Evolutionary conservation across 2,888 invertebrate species (phyloP).

Genomic region (Cantharis rufa): DNA sequence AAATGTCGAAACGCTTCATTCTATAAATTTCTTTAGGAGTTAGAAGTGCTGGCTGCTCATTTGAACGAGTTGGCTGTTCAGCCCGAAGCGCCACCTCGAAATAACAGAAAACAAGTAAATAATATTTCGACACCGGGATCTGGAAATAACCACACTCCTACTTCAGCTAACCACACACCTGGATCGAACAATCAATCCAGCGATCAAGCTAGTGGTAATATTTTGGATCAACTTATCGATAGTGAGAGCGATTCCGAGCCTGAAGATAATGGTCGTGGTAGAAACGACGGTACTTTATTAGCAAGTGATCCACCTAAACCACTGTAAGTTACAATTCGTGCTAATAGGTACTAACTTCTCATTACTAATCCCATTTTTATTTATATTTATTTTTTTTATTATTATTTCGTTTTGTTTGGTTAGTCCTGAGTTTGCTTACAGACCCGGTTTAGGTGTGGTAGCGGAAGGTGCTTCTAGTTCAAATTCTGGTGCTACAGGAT

Average conservation of each 20-base stretch:
- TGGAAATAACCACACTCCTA: slow-evolving; percentile 44
- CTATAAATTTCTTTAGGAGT: slow-evolving; percentile 66
- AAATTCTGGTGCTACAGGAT: slow-evolving; percentile 54
- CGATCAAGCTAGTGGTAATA: slow-evolving; percentile 55
- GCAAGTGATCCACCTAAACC: slow-evolving; percentile 97
- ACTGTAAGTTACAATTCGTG: slow-evolving; percentile 70
- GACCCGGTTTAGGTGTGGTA: slow-evolving; percentile 70
- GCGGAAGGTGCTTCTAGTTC: slow-evolving; percentile 60
- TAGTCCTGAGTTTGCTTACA: slow-evolving; percentile 84
- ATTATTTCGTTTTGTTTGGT: slow-evolving; percentile 53
- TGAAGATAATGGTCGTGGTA: slow-evolving; percentile 77
- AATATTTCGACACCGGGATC: slow-evolving; percentile 49
- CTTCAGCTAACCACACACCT: slow-evolving; percentile 33
- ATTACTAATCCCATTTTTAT: background rate
- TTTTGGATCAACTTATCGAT: slow-evolving; percentile 69
- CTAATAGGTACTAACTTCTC: background rate
- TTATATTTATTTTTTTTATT: background rate
- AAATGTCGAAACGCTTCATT: background rate
- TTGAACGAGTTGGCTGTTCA: slow-evolving; percentile 88
- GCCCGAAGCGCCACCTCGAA: slow-evolving; percentile 73
- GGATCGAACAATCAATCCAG: slow-evolving; percentile 46
- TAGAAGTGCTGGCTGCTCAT: slow-evolving; percentile 95
- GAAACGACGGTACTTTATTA: slow-evolving; percentile 92
- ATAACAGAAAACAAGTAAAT: slow-evolving; percentile 54
- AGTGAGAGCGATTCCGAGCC: slow-evolving; percentile 84